Percentiles rank a stretch among this genome's conserved stretches.
These are phyloP conservation scores for Penaeus vannamei DNA, from an alignment of 1,140 invertebrate species.

Conservation along the genomic window DNA sequence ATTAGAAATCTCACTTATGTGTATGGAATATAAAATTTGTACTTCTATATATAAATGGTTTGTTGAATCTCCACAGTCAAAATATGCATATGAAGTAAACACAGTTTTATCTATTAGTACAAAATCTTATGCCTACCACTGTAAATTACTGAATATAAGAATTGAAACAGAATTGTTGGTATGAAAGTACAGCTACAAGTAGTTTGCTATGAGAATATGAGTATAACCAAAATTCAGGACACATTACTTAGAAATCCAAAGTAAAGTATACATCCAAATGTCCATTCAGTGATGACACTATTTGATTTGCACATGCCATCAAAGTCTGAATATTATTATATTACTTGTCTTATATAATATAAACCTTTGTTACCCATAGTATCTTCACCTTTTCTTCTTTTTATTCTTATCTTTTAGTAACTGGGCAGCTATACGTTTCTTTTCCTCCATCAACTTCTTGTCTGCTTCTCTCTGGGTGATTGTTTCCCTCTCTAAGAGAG, in stretches of 20 bases:
- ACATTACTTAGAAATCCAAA: background rate
- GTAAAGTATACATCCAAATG: no score
- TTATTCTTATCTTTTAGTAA: constrained; percentile 48
- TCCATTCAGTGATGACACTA: no score
- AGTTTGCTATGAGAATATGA: no score
- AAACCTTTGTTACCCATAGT: background rate
- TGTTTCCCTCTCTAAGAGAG: constrained; percentile 61
- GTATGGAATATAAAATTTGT: no score
- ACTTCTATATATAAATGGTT: no score
- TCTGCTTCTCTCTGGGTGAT: constrained; percentile 62
- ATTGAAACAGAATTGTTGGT: background rate
- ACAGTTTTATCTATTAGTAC: no score
- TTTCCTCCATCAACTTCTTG: constrained; percentile 57
- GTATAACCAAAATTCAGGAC: no score
- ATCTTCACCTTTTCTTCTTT: constrained; percentile 13
- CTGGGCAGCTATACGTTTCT: constrained; percentile 53
- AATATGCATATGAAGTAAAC: no score
- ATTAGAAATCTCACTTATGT: no score
- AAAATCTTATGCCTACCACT: background rate
- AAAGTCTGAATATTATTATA: no score
- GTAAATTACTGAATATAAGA: background rate
- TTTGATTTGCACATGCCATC: no score
- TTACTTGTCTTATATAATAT: background rate
- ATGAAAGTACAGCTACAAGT: background rate
- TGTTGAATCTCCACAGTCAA: no score